Evolutionary conservation across 1,140 invertebrate species (phyloP), one percentile per base, ranked within the genome.

Genomic region (Drosophila seguyi): DNA sequence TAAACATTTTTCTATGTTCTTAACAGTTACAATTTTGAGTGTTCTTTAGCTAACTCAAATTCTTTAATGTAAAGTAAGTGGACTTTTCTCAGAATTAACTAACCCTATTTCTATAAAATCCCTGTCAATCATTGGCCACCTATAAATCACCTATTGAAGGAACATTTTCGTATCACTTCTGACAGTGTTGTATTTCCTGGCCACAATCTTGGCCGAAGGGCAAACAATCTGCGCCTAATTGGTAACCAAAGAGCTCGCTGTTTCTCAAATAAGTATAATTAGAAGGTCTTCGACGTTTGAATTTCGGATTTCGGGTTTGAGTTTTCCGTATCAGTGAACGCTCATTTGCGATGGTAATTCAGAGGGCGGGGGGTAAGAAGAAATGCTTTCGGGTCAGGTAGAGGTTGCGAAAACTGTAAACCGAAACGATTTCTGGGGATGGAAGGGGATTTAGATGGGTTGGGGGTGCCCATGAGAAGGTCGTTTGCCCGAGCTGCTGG

Each of bases 221-320:
- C 41, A 72, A 58, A 77, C 75, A 66, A 66, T 73, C 71, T 72
- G 22, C 11, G 6, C 34, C 68, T 88, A 87, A 87, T 87, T 88
- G 80, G 85, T 77, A 87, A 74, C 71, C 80, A 48, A 77, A 88
- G 71, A 82, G 75, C 77, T 61, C 25, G 5, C 18, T 36, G 44
- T 25, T 59, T 53, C 58, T 52, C 44, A 59, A 75, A 52, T 55
- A 62, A 57, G 61, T 60, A 75, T 67, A 75, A 79, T 69, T 57
- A 65, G 41, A 58, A 42, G 58, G 50, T 45, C 55, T 78, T 67
- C 29, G 20, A 45, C 48, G 47, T 57, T 80, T 48, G 39, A 85
- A 44, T 76, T 67, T 63, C 45, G 29, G 50, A 48, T 60, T 48
- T 62, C 1, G 25, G 41, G 16, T 36, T 48, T 36, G 44, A 66